These are phyloP conservation scores for Campoplex capitator DNA, from an alignment of 2,888 invertebrate genomes.

Conservation along the genomic window DNA sequence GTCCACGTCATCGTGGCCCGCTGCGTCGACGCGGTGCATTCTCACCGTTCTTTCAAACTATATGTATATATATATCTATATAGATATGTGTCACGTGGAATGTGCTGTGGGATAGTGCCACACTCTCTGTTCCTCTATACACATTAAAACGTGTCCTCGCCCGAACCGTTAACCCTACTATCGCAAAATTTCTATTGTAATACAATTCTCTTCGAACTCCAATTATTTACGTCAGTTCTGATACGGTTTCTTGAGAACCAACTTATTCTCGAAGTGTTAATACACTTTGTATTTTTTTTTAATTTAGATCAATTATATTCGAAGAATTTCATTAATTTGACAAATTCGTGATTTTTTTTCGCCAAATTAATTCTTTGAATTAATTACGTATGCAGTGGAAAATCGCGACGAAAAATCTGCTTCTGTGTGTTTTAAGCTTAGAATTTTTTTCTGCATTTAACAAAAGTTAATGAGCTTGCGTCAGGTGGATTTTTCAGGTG, in stretches of 20 bases:
- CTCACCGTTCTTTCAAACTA: conserved; percentile 38
- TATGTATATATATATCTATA: conserved; percentile 55
- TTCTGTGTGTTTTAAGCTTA: neutral
- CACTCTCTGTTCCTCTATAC: conserved; percentile 14
- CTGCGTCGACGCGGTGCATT: conserved; percentile 50
- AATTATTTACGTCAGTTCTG: neutral
- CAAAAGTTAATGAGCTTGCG: neutral
- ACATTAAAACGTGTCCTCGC: conserved; percentile 44
- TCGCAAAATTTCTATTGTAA: conserved; percentile 30
- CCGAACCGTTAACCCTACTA: conserved; percentile 58
- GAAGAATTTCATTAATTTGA: neutral
- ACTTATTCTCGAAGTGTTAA: neutral
- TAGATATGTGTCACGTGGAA: conserved; percentile 65
- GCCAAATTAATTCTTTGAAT: neutral
- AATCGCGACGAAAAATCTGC: neutral
- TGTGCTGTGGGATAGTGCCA: conserved; percentile 53
- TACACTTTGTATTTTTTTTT: neutral
- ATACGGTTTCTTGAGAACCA: neutral
- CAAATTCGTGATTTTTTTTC: neutral
- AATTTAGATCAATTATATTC: neutral
- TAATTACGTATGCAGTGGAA: no score
- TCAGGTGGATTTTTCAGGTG: conserved; percentile 46
- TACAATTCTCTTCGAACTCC: neutral
- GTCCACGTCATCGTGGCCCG: conserved; percentile 62
- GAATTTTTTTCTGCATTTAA: neutral